These are phyloP conservation scores for Noctua pronuba DNA, from an alignment of 2,888 invertebrate genomes.

Conservation along the genomic window DNA sequence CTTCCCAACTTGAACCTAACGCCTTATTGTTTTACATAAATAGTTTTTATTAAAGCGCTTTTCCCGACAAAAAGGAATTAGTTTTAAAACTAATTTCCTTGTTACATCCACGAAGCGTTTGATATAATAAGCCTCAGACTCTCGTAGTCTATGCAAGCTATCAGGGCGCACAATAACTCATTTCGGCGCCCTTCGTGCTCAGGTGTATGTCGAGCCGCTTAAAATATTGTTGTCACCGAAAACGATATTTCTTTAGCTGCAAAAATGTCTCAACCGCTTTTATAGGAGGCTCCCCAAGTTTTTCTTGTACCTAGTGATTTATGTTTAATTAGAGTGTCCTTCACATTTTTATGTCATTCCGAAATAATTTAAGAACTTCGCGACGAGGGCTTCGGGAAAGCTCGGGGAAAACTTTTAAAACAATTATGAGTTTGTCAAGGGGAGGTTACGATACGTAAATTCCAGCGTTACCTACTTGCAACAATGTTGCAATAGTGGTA, in stretches of 20 bases:
- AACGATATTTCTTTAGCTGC: constrained; percentile 85
- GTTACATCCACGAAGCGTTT: constrained; percentile 23
- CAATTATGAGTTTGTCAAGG: constrained; percentile 73
- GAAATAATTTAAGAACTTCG: constrained; percentile 79
- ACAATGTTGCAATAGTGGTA: constrained; percentile 55
- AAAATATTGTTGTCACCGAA: constrained; percentile 85
- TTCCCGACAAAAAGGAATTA: constrained; percentile 23
- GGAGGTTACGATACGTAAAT: constrained; percentile 69
- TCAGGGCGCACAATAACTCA: constrained; percentile 76
- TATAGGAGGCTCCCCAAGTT: constrained; percentile 76
- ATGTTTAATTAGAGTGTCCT: constrained; percentile 86
- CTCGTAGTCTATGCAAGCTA: constrained; percentile 49
- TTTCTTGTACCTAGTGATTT: constrained; percentile 85
- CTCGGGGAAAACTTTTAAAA: constrained; percentile 73
- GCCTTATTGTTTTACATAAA: constrained; percentile 47
- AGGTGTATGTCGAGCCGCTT: constrained; percentile 83
- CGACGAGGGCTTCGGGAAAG: constrained; percentile 69
- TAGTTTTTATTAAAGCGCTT: constrained; percentile 36
- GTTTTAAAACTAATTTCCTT: constrained; percentile 39
- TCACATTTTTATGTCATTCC: constrained; percentile 80
- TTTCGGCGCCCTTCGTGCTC: constrained; percentile 81
- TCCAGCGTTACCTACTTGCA: constrained; percentile 45
- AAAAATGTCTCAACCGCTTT: constrained; percentile 83
- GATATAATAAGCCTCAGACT: constrained; percentile 19
- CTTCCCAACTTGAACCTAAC: constrained; percentile 24